phyloP scores from a whole-genome alignment of 2,888 invertebrate species.

The Pandemis cinnamomeana region DNA sequence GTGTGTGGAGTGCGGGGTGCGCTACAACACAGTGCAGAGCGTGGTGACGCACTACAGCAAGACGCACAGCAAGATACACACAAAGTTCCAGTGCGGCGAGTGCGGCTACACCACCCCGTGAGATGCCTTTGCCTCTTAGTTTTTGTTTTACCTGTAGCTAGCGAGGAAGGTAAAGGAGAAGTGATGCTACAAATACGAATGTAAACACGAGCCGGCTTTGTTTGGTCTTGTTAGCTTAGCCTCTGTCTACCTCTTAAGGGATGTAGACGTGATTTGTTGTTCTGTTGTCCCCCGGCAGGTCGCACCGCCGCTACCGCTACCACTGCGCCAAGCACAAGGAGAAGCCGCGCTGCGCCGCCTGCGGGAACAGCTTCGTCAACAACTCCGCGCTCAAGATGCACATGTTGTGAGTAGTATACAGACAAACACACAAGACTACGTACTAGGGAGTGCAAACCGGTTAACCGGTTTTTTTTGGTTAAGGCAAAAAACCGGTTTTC shows the following conservation, averaged over 20 bases:
- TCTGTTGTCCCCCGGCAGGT: slow-evolving; percentile 49
- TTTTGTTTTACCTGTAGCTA: too few relatives aligned
- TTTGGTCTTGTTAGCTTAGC: too few relatives aligned
- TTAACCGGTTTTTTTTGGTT: too few relatives aligned
- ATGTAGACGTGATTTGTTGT: too few relatives aligned
- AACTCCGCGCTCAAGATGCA: slow-evolving; percentile 61
- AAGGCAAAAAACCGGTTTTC: too few relatives aligned
- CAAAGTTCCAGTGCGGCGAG: slow-evolving; percentile 57
- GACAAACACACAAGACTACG: too few relatives aligned
- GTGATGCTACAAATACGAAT: too few relatives aligned
- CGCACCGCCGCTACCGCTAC: slow-evolving; percentile 64
- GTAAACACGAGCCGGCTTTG: too few relatives aligned
- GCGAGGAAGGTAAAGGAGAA: too few relatives aligned
- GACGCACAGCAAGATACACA: slow-evolving; percentile 56
- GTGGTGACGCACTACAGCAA: slow-evolving; percentile 67
- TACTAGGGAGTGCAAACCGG: too few relatives aligned
- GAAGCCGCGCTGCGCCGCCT: slow-evolving; percentile 59
- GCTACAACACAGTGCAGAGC: slow-evolving; percentile 59
- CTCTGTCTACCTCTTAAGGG: too few relatives aligned
- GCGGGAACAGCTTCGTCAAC: slow-evolving; percentile 65
- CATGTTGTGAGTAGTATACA: slow-evolving; percentile 64
- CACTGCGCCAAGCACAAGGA: slow-evolving; percentile 67
- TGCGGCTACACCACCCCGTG: slow-evolving; percentile 68
- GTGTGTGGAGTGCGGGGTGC: slow-evolving; percentile 63
- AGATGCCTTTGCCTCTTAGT: slow-evolving; percentile 45